These are phyloP conservation scores for Muscidifurax raptorellus DNA, from an alignment of 1,140 invertebrate species.

Conservation along the genomic window DNA sequence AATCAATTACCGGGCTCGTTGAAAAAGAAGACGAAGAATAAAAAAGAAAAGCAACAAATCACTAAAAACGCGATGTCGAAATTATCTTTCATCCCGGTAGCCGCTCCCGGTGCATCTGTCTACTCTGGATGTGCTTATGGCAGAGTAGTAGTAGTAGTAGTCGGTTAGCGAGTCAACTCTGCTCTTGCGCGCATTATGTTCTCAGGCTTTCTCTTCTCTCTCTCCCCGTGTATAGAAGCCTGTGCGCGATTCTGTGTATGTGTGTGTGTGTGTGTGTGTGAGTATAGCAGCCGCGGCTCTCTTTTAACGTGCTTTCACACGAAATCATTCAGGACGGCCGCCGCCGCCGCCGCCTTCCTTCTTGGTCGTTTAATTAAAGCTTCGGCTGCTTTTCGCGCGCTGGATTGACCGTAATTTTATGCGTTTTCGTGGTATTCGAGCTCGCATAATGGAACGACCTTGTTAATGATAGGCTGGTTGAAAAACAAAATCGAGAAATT, in stretches of 20 bases:
- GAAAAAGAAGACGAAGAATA: background rate
- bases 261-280: no score
- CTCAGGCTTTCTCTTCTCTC: constrained; percentile 74
- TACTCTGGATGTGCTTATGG: constrained; percentile 16
- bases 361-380: constrained; percentile 27
- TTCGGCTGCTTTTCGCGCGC: background rate
- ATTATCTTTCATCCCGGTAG: constrained; percentile 27
- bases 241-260: background rate
- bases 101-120: constrained; percentile 42
- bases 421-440: background rate
- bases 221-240: constrained; percentile 49
- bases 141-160: constrained; percentile 30
- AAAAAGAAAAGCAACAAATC: constrained; percentile 14
- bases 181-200: constrained; percentile 65
- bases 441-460: background rate
- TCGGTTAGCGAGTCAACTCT: constrained; percentile 44
- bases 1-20: background rate
- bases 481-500: no score
- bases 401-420: constrained; percentile 24
- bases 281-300: background rate
- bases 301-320: constrained; percentile 71
- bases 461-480: background rate
- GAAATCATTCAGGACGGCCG: constrained; percentile 58
- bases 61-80: constrained; percentile 32
- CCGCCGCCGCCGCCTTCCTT: background rate